Base-by-base conservation (phyloP, 2,113 vertebrate genomes). In the Mirza zaza region DNA sequence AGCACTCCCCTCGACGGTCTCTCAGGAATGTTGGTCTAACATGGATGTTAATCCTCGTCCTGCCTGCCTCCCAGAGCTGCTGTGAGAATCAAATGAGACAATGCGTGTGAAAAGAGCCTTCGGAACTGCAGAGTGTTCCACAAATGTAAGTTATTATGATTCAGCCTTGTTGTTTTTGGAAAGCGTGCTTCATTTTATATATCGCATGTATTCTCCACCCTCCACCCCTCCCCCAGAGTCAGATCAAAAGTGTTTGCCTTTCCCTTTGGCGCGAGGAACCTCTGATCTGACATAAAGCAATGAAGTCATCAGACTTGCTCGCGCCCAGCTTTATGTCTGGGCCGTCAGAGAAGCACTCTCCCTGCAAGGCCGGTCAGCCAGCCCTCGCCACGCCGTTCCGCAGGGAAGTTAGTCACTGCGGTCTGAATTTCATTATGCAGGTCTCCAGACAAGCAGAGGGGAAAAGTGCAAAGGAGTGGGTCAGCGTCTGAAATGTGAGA, bases 401-500 rank as follows among this genome's bases (percentile, higher is more conserved):
- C 95, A 67, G 98, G 96, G 85, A 97, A 92, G 84, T 90, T 96
- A 97, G 97, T 98, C 98, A 96, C 95, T 32, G 63, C 61, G 96
- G 98, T 98, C 98, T 98, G 98, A 98, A 97, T 98, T 98, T 98
- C 97, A 98, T 98, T 98, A 98, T 89, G 97, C 88, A 0, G 85
- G 91, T 98, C 98, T 98, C 97, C 97, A 98, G 98, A 98, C 98
- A 96, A 98, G 98, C 92, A 96, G 98, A 98, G 98, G 98, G 98
- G 97, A 96, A 98, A 97, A 98, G 98, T 97, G 98, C 98, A 98
- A 98, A 97, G 96, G 97, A 97, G 96, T 96, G 93, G 98, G 98
- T 98, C 98, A 97, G 93, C 90, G 96, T 97, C 96, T 98, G 98
- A 98, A 98, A 98, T 97, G 97, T 98, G 98, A 98, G 98, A 98